Evolutionary conservation across 2,888 invertebrate genomes (phyloP), one percentile per base, ranked within the genome.

Genomic region (Xiphydria camelus): DNA sequence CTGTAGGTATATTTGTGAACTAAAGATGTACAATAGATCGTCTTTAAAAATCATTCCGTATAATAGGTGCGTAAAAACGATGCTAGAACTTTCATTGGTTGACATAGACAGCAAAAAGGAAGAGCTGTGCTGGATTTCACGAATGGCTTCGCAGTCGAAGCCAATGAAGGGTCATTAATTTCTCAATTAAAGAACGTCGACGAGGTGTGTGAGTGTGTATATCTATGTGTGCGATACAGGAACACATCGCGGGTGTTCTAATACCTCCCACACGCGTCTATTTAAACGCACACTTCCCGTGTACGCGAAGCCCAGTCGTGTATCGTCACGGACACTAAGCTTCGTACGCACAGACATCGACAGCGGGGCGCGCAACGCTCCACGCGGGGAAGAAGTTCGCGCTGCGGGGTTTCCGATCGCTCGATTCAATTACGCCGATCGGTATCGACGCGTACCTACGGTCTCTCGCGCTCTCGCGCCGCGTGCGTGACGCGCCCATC

Each of bases 401-500:
- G 48, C 63, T 20, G 59, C 62, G 62, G 65, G 65, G 53, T 58
- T 45, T 51, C 53, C 61, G 59, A 64, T 63, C 62, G 59, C 49
- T 55, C 63, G 69, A 73, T 71, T 73, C 71, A 71, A 73, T 73
- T 73, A 73, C 61, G 40, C 21, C 60, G 71, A 71, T 72, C 63
- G 60, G 51, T 72, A 72, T 57, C 50, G 52, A 55, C 53, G 55
- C 57, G 57, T n/a, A n/a, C n/a, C n/a, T n/a, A n/a, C n/a, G n/a
- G n/a, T n/a, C n/a, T 57, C 51, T 29, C 12, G 29, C 12, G 6
- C 12, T 47, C 50, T 57, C 45, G 41, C 54, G 48, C 55, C 53
- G 49, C 48, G 36, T 36, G 38, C 39, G 21, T 31, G 41, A 35
- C 48, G 22, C 41, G 40, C 41, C 29, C 32, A 31, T 41, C 42